Base-by-base conservation (phyloP, 2,888 invertebrate genomes). In the Melieria crassipennis region DNA sequence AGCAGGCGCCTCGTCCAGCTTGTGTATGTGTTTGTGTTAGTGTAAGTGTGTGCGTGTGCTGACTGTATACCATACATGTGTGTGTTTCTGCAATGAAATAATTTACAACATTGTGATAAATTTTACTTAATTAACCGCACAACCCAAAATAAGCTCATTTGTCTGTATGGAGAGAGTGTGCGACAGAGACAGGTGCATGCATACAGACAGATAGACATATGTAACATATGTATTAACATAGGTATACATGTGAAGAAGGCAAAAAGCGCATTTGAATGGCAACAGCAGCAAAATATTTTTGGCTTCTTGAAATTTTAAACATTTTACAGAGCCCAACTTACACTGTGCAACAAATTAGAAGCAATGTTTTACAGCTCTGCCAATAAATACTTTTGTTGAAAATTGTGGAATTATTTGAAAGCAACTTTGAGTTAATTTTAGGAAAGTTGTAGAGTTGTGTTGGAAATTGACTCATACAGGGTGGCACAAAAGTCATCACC, bases 51-150 rank as follows among this genome's bases (percentile, higher is more conserved):
- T 46, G 13, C 45, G 45, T 13, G 1, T n/a, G 61, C 43, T n/a
- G 45, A 11, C 9, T 45, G 6, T 0, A 30, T 6, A 5, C 7
- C 11, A 10, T 7, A 30, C 7, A 42, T 43, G 10, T 43, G 13
- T 6, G 50, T 48, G 47, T 60, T 42, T 43, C 64, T 58, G 69
- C 65, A 65, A 50, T 60, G 68, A 69, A 73, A 73, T 75, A 73
- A 71, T 75, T 75, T 73, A 70, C 73, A 73, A 68, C 70, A 65
- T 73, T 75, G 71, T 75, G 63, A 75, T 75, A 73, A 75, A 73
- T 75, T 73, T 73, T 73, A 75, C 73, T 75, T 75, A 75, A 73
- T 75, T 75, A 75, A 73, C 71, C 75, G 67, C 75, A 70, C 65
- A 70, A 64, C 45, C 61, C 16, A 52, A 75, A 73, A 71, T 75